Evolutionary conservation across 1,140 invertebrate genomes (phyloP), one percentile per base, ranked within the genome.

Genomic region (Agrilus planipennis): DNA sequence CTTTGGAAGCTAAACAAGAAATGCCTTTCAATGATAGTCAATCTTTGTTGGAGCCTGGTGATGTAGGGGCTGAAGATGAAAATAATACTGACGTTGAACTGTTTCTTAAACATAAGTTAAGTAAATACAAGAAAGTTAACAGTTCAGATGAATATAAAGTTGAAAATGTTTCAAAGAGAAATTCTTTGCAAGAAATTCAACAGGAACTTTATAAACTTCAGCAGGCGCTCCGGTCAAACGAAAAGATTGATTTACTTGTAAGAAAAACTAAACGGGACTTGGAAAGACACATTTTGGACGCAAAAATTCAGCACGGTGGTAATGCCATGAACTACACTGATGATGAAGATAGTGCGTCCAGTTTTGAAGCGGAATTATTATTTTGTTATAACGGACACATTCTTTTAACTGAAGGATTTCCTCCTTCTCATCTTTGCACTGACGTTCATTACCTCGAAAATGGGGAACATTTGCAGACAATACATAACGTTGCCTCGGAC

Each of bases 321-420:
- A 83, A 77, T 61, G 73, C 73, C 1, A 61, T 70, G 40, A 80
- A 81, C 51, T 64, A 62, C 29, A 71, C 70, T 0, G 49, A 65
- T 42, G 60, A 68, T 23, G 69, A 75, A 36, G 75, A 74, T 39
- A 79, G 77, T 7, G 65, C 79, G 25, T 84, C 81, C 0, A 84
- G 81, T 60, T 85, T 86, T 61, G 83, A 86, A 67, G 78, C 69
- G 40, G 75, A 70, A 39, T 62, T 86, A n/a, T 59, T 81, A 12
- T 69, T 69, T 22, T 88, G 84, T 54, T 86, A 84, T 44, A 71
- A 76, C 39, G 78, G 81, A 0, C 70, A 76, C 35, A 80, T 84
- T 35, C 53, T 87, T 12, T 62, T 84, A 9, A 72, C 73, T 22
- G 67, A 80, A 50, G 70, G 72, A 47, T 84, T 86, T 53, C 66